phyloP scores from a whole-genome alignment of 2,113 vertebrate species.

The Naja naja region DNA sequence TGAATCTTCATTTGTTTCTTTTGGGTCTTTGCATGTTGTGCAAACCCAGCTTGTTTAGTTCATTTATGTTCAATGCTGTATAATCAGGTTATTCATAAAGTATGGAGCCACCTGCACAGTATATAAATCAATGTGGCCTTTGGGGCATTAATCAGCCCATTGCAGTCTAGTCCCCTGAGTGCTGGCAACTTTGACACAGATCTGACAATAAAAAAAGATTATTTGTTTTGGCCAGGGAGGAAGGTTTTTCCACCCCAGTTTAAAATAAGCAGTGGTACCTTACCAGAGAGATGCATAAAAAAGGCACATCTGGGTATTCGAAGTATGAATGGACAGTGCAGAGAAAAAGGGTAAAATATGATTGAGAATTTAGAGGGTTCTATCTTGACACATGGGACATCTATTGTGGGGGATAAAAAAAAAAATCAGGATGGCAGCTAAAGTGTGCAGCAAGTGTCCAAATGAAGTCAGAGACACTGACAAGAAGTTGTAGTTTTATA shows the following conservation, averaged over 20 bases:
- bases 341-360: background rate
- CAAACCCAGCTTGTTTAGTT: background rate
- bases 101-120: background rate
- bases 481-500: background rate
- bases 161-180: background rate
- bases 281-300: background rate
- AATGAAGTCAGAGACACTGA: background rate
- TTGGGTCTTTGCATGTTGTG: background rate
- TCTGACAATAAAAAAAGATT: background rate
- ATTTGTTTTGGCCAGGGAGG: background rate
- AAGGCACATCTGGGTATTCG: background rate
- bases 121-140: background rate
- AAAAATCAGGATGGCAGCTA: background rate
- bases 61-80: background rate
- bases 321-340: background rate
- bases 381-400: background rate
- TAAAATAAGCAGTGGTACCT: background rate
- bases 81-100: background rate
- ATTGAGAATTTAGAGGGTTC: background rate
- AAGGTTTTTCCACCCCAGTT: background rate
- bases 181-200: background rate
- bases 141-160: background rate
- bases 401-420: background rate
- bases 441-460: background rate
- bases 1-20: background rate